A percentile compares a stretch with the other conserved stretches of the same genome.
phyloP scores from a whole-genome alignment of 2,888 invertebrate genomes.

The Eristalis arbustorum region DNA sequence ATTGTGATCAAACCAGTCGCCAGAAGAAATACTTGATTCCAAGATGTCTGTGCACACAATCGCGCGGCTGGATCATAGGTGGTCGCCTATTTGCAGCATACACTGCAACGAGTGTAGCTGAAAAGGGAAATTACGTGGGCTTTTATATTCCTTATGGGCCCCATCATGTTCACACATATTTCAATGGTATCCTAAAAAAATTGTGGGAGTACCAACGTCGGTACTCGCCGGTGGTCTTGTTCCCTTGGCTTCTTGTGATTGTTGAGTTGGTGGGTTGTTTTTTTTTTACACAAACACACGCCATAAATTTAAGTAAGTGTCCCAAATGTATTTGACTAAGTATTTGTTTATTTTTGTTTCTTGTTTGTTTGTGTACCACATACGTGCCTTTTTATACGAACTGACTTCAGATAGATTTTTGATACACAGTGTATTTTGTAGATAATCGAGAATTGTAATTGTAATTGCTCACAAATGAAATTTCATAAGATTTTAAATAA shows the following conservation, averaged over 20 bases:
- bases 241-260: conserved; percentile 20
- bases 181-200: conserved; percentile 51
- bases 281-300: conserved; percentile 14
- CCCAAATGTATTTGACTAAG: conserved; percentile 29
- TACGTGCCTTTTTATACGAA: conserved; percentile 39
- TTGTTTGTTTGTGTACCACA: conserved; percentile 37
- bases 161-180: conserved; percentile 56
- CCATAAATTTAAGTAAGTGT: conserved; percentile 54
- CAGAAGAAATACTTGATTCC: conserved; percentile 55
- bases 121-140: conserved; percentile 44
- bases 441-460: conserved; percentile 19
- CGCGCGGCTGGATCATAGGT: conserved; percentile 35
- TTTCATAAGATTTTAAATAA: conserved; percentile 2
- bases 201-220: neutral
- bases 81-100: conserved; percentile 41
- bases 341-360: conserved; percentile 4
- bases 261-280: neutral
- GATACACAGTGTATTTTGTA: conserved; percentile 31
- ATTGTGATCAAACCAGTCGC: conserved; percentile 62
- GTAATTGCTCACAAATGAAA: neutral
- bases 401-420: conserved; percentile 23
- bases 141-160: conserved; percentile 14
- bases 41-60: conserved; percentile 3
- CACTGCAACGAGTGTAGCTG: neutral
- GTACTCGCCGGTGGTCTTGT: neutral